These are phyloP conservation scores for Myotis brandtii DNA, from an alignment of 2,113 vertebrate genomes.

Conservation along the genomic window DNA sequence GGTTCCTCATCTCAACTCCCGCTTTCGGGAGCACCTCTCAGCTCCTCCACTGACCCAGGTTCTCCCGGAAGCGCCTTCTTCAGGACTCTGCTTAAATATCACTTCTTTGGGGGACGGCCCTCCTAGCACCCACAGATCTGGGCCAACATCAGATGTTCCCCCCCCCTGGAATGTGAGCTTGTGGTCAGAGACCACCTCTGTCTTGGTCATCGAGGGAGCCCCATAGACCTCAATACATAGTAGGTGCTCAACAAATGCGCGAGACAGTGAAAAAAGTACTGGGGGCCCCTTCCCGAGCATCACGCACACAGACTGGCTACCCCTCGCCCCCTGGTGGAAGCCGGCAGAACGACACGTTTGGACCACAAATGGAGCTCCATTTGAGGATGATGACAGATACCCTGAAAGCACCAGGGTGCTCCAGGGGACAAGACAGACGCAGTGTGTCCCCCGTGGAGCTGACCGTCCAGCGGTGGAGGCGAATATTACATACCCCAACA, in stretches of 20 bases:
- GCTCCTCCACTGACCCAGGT: background rate
- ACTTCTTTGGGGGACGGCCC: background rate
- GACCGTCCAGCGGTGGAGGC: fast-evolving
- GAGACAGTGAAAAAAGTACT: background rate
- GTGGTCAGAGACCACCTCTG: background rate
- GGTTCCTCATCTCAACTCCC: background rate
- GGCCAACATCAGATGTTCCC: background rate
- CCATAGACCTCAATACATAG: background rate
- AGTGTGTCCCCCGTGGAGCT: background rate
- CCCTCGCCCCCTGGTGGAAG: background rate
- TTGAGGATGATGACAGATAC: background rate
- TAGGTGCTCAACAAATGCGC: background rate
- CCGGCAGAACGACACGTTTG: background rate
- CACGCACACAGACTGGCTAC: background rate
- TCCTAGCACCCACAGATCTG: background rate
- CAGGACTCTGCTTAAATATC: background rate
- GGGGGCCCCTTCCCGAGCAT: background rate
- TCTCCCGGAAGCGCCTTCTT: background rate
- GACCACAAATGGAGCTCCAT: background rate
- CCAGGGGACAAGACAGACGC: background rate
- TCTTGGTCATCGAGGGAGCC: background rate
- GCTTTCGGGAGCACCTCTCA: background rate
- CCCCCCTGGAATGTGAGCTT: background rate
- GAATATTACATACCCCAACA: background rate
- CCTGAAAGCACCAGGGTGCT: background rate